Base-by-base conservation (phyloP, 2,888 invertebrate species). In the Caradrina clavipalpis region DNA sequence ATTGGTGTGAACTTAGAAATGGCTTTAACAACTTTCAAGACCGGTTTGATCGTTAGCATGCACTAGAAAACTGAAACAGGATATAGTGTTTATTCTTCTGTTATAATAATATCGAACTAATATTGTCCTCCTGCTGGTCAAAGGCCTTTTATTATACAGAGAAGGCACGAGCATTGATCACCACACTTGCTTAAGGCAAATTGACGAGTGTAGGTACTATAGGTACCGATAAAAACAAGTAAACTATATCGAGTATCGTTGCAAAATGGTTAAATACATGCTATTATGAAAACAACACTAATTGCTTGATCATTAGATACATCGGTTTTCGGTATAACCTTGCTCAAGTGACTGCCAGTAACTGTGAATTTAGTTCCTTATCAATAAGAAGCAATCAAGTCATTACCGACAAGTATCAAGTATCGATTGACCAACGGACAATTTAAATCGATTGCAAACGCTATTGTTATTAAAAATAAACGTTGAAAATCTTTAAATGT, bases 221-320 rank as follows among this genome's bases (percentile, higher is more conserved):
- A 26, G 21, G 21, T 61, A 21, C n/a, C 1, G 11, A 19, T 51
- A 51, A 19, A 26, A 2, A 11, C 21, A 39, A 54, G 26, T 26
- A 50, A 50, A 7, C 8, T 17, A 13, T 56, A 59, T 2, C 64
- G 60, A 60, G 31, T n/a, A 60, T 76, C 58, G 62, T 88, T 87
- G 70, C 82, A 82, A 86, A 86, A 86, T 79, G 39, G 69, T 64
- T 82, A 81, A 86, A 82, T 76, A 75, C 63, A 74, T 68, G 69
- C 71, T 79, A 67, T 83, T 75, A 81, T 83, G 81, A 88, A 87
- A 87, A 88, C 80, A 68, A 61, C 65, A 75, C 26, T 26, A 26
- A 4, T 26, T 26, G 26, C 26, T 26, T 26, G 4, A 91, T 87
- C 59, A 67, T 51, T 19, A 70, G 47, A 67, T 78, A 74, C 62